Evolutionary conservation across 2,888 invertebrate species (phyloP), one percentile per base, ranked within the genome.

Genomic region (Euclidia mi): DNA sequence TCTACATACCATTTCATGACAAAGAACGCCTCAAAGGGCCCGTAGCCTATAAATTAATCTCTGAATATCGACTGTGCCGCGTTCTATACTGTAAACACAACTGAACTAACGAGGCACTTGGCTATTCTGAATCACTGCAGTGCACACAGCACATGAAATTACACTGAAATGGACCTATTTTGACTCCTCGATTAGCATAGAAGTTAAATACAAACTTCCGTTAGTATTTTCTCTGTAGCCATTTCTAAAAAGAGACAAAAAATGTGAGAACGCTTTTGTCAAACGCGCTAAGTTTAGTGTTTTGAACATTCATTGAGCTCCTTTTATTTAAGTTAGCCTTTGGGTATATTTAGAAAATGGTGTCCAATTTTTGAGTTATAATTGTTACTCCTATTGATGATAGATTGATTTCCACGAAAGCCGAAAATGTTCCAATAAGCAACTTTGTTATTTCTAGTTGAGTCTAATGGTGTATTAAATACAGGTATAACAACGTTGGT

Each of bases 291-390:
- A 49, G 46, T 50, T 55, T 29, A 17, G 35, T 40, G 51, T 49
- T 57, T 34, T 9, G 48, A 43, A 55, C 52, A 56, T 55, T 58
- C 53, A 58, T 71, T 69, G n/a, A 58, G 38, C 52, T 51, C 51
- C 53, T 56, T 57, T 71, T 44, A 66, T 66, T 56, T 56, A 71
- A 69, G 53, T 69, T 69, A 51, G 43, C 47, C 40, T 20, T 69
- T 66, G 32, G 10, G 35, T 40, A 53, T 63, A 71, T 61, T 71
- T 66, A 40, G 49, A 47, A 51, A 11, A n/a, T n/a, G n/a, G n/a
- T 11, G 31, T 32, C 11, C 11, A 12, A 7, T n/a, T 32, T 32
- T 42, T n/a, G 2, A 1, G n/a, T 2, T 32, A 11, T n/a, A 15
- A 31, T 18, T 18, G 2, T 17, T 7, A 18, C n/a, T 32, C 11